Base-by-base conservation (phyloP, 1,140 invertebrate species). In the Drosophila yakuba region DNA sequence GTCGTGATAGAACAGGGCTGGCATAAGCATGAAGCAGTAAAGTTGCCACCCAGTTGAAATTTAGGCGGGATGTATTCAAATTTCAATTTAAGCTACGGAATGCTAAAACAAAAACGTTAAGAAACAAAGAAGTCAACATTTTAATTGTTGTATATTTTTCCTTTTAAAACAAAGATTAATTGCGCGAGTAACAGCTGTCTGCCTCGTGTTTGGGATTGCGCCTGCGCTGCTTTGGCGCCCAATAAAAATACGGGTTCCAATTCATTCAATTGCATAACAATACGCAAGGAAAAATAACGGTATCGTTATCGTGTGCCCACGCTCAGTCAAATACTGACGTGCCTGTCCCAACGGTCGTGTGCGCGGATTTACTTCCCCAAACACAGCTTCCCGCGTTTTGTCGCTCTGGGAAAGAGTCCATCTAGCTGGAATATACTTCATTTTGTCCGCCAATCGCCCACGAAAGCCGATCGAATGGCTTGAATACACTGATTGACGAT, bases 181-280 rank as follows among this genome's bases (percentile, higher is more conserved):
- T 11, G 7, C 25, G 3, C 6, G 25, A 4, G 28, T 25, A 78
- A 36, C 79, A 86, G 75, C 79, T 88, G 83, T 45, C 12, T 17
- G 4, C 55, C 41, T 38, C 23, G 3, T 36, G 36, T 2, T 7
- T 0, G 10, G 3, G 8, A 45, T 1, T 71, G 82, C 79, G 83
- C 83, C n/a, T 67, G 83, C 83, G 67, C 63, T 25, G 25, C 36
- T 72, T 88, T 88, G 71, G 83, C 75, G 75, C 79, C 79, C 20
- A 63, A 63, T 48, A 59, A 73, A 62, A 83, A 86, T 86, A 86
- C 71, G 51, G 83, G 64, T 67, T 51, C 72, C 51, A 69, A 77
- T 69, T 66, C 41, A 73, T 73, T 89, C 84, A 86, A 86, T 86
- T 86, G 83, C 83, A 86, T 86, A 86, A 86, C 83, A 89, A 80